Conservation (phyloP, 2,888 invertebrate genomes). For the Watsonalla binaria region DNA sequence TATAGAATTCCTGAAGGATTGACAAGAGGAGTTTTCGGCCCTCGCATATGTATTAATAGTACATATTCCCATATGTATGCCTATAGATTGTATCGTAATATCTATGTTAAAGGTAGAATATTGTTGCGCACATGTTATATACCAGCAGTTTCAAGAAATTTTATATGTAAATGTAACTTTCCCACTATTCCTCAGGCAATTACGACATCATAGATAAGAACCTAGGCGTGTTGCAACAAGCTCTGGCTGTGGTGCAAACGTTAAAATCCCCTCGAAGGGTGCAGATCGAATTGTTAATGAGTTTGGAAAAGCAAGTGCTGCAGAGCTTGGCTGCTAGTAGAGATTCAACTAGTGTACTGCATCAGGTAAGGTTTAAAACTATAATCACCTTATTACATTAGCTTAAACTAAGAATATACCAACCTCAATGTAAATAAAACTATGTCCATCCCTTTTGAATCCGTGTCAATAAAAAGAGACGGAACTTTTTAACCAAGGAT, state of each 20-base stretch:
- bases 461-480: too few species aligned
- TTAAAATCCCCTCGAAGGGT: conserved; percentile 75
- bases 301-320: conserved; percentile 80
- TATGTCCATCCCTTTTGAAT: too few species aligned
- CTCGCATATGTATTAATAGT: too few species aligned
- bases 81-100: too few species aligned
- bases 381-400: not conserved
- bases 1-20: too few species aligned
- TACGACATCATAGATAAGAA: conserved; percentile 61
- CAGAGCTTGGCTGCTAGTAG: conserved; percentile 75
- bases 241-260: conserved; percentile 75
- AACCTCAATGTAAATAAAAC: too few species aligned
- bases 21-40: too few species aligned
- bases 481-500: too few species aligned
- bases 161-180: not conserved
- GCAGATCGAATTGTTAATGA: conserved; percentile 78
- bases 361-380: conserved; percentile 51
- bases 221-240: conserved; percentile 61
- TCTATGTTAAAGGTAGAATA: too few species aligned
- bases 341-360: conserved; percentile 76
- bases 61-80: too few species aligned
- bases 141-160: not conserved
- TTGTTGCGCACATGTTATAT: too few species aligned
- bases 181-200: conserved; percentile 43
- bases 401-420: too few species aligned